A percentile compares a stretch with the other conserved stretches of the same genome.
Evolutionary conservation across 2,888 invertebrate species (phyloP).

Genomic region (Teinopalpus imperialis): DNA sequence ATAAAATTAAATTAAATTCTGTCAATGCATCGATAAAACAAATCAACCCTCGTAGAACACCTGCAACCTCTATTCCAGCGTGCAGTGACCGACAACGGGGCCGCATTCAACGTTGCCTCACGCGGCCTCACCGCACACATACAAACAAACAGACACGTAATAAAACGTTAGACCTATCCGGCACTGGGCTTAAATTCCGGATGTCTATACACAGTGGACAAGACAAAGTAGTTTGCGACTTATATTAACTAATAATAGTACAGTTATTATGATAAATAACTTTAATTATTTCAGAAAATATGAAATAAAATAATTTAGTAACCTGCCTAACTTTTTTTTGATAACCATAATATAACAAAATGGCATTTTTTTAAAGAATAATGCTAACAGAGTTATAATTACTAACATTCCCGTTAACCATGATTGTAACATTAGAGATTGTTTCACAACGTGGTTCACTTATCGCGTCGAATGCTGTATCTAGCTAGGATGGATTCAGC

Average conservation of each 20-base stretch:
- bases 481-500: no score
- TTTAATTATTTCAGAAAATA: neutral
- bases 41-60: conserved; percentile 29
- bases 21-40: conserved; percentile 23
- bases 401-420: no score
- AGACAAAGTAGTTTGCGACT: neutral
- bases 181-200: neutral
- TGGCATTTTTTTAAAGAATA: no score
- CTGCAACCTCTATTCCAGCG: conserved; percentile 44
- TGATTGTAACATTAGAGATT: no score
- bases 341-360: no score
- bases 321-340: no score
- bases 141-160: conserved; percentile 9
- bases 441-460: no score
- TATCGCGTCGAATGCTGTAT: no score
- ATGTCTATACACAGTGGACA: conserved; percentile 12
- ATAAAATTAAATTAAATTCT: no score
- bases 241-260: neutral
- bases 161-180: conserved; percentile 7
- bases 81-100: conserved; percentile 66
- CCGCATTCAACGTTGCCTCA: conserved; percentile 32
- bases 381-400: no score
- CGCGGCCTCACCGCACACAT: conserved; percentile 6
- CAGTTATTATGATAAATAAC: neutral
- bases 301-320: no score